phyloP scores from a whole-genome alignment of 2,113 vertebrate genomes.

The Arizona elegans region DNA sequence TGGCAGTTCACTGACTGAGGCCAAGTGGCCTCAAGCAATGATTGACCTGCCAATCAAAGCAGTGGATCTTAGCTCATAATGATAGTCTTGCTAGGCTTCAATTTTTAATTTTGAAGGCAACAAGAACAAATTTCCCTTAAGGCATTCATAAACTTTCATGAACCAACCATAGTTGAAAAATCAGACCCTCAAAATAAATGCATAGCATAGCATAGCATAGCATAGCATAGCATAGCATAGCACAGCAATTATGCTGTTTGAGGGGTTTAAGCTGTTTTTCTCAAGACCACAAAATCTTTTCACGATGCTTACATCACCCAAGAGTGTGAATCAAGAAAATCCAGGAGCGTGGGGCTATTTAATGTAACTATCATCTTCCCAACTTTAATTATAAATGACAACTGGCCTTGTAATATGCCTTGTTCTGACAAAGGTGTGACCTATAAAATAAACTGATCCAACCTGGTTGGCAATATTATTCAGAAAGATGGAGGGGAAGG shows the following conservation, averaged over 20 bases:
- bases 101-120: conserved; percentile 18
- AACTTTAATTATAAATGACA: not conserved
- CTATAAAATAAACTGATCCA: not conserved
- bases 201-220: not conserved
- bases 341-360: not conserved
- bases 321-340: not conserved
- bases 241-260: not conserved
- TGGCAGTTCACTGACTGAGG: not conserved
- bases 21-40: conserved; percentile 16
- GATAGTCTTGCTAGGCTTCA: conserved; percentile 1
- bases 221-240: not conserved
- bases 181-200: not conserved
- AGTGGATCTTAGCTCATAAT: not conserved
- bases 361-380: not conserved
- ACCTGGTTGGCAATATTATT: not conserved
- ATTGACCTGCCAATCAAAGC: not conserved
- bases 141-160: not conserved
- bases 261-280: not conserved
- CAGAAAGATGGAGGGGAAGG: not conserved
- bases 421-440: not conserved
- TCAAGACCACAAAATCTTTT: not conserved
- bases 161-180: not conserved
- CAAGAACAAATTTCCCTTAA: not conserved
- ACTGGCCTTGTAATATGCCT: not conserved
- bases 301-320: not conserved